Base-by-base conservation (phyloP, 2,113 vertebrate genomes). In the Tinamus guttatus region DNA sequence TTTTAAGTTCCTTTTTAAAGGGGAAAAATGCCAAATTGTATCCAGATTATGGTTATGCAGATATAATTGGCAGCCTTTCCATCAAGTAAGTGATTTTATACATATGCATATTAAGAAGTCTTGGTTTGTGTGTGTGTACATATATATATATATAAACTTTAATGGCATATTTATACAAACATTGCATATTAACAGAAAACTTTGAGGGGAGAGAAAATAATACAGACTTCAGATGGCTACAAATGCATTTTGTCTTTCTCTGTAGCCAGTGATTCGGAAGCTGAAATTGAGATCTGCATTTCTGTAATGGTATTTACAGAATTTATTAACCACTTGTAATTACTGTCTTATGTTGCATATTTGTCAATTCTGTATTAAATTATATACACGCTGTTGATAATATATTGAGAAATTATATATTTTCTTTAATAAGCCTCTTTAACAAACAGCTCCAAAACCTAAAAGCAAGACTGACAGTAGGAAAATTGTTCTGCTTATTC, bases 61-160 rank as follows among this genome's bases (percentile, higher is more conserved):
- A 28, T 77, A 4, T 32, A 69, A 80, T 47, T 3, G 63, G 83
- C 67, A 51, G 71, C 68, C 80, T 93, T 85, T 85, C 67, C 79
- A 25, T 27, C 68, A 15, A 69, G 71, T 40, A 41, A 58, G 49
- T 87, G 76, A 74, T 93, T 94, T 96, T 95, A 93, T 96, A 94
- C 45, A 54, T 51, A 71, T 24, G 28, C 54, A 16, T 56, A 56
- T 56, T 30, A 56, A 17, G 15, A 56, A 43, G 9, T 32, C 89
- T 90, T 81, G 81, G 73, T 95, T 16, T 82, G 2, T 52, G 8
- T 77, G 12, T 4, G 5, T 43, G 36, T 68, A 18, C 60, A 9
- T 25, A 6, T 60, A 3, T 60, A 20, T 70, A 73, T 59, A 62
- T 30, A 60, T 18, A 38, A 15, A 73, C 47, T 30, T 54, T 30